Base-by-base conservation (phyloP, 2,797 vertebrate genomes). In the Hyperoplus immaculatus region DNA sequence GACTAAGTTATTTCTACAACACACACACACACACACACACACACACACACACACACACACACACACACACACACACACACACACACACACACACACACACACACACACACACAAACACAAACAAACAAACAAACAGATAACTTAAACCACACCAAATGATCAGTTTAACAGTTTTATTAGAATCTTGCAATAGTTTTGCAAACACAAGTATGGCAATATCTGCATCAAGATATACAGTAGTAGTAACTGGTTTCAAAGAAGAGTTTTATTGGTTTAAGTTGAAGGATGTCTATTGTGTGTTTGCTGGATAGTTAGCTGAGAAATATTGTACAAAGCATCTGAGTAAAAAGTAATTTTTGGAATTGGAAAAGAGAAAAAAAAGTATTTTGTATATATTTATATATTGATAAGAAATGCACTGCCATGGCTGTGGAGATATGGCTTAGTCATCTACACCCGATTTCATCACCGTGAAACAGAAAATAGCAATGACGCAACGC, bases 171-270 rank as follows among this genome's bases (percentile, higher is more conserved):
- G 93, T 95, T 98, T 98, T 97, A 97, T 98, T 98, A 95, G 96
- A 97, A 97, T 97, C 95, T 96, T 96, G 95, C 96, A 96, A 96
- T 96, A 96, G 94, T 97, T 91, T 95, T 97, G 96, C 96, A 97
- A 97, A 97, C 96, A 97, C 97, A 97, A 95, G 94, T 96, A 97
- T 96, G 96, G 94, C 90, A 94, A 96, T 96, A 97, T 96, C 96
- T 97, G 96, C 96, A 96, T 97, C 96, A 96, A 96, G 96, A 97
- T 97, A 96, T 95, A 97, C 97, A 97, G 95, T 95, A 97, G 94
- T 95, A 96, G 94, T 95, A 96, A 96, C 95, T 97, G 96, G 94
- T 90, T 91, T 92, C 70, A 86, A 91, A 88, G 85, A 75, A 95
- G 29, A 29, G 95, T 82, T 83, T 95, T 75, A 88, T 81, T 96